Base-by-base conservation (phyloP, 2,113 vertebrate species). In the Pteronura brasiliensis region DNA sequence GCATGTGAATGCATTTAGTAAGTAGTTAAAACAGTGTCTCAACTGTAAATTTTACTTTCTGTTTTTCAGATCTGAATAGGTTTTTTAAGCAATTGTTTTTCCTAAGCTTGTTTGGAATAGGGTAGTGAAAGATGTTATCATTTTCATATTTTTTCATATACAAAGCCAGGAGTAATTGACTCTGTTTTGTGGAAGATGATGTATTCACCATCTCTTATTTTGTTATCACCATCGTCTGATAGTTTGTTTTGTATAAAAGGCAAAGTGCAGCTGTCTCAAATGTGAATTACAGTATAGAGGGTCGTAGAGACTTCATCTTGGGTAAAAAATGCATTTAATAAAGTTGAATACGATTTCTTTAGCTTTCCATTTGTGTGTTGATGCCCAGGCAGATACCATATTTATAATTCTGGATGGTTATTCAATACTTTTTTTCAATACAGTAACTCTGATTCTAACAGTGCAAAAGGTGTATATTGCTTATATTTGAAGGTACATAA, bases 251-350 rank as follows among this genome's bases (percentile, higher is more conserved):
- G 87, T 96, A 39, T 88, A 93, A 90, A 84, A 91, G 67, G 83
- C 90, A 96, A 95, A 92, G 61, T 90, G 87, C 90, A 95, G 42
- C 80, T 96, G 90, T 97, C 94, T 97, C 25, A 55, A 95, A 94
- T 92, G 36, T 97, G 94, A 97, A 97, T 97, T 97, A 97, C 65
- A 94, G 72, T 77, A 55, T 79, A 84, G n/a, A 95, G 42, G 82
- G 88, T 93, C 74, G 93, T 8, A 69, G 80, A 96, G 49, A 95
- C 93, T 97, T 97, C 81, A 91, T 97, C 93, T 97, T 92, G 90
- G 55, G 72, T 93, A 81, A 95, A 97, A 97, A 95, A 96, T 88
- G 4, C 52, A 90, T 93, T 94, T 97, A 95, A 96, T 95, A 95
- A 95, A 95, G 25, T 85, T 95, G 95, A 94, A 94, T 88, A 90